These are phyloP conservation scores for Dolichallabes microphthalmus DNA, from an alignment of 2,113 vertebrate genomes.

Conservation along the genomic window DNA sequence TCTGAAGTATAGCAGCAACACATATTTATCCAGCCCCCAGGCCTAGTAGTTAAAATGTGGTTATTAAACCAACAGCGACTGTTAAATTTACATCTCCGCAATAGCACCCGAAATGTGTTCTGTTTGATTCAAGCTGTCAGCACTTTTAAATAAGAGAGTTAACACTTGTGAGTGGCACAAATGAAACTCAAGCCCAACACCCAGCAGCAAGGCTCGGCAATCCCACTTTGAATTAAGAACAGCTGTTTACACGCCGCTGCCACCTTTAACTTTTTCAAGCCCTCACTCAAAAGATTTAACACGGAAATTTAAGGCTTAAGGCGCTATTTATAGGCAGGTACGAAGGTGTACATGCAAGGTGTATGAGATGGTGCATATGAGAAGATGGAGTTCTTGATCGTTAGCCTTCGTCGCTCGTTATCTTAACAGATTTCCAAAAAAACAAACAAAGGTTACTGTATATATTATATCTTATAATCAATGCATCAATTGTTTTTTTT, in stretches of 20 bases:
- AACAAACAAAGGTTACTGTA: not conserved
- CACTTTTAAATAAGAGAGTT: slow-evolving; percentile 70
- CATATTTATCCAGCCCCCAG: slow-evolving; percentile 62
- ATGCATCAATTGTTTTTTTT: too few species aligned
- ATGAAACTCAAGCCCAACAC: slow-evolving; percentile 35
- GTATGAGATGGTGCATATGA: not conserved
- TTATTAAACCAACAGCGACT: slow-evolving; percentile 73
- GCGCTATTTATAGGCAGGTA: slow-evolving; percentile 21
- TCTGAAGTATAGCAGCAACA: slow-evolving; percentile 68
- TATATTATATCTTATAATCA: not conserved
- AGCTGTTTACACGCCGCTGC: slow-evolving; percentile 28
- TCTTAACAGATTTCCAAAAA: not conserved
- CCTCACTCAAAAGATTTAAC: slow-evolving; percentile 37
- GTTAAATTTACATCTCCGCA: slow-evolving; percentile 80
- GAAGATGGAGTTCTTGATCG: slow-evolving; percentile 3
- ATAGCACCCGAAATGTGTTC: slow-evolving; percentile 78
- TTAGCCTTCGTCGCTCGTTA: not conserved
- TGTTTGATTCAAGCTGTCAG: slow-evolving; percentile 74
- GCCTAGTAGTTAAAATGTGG: slow-evolving; percentile 74
- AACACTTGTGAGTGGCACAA: slow-evolving; percentile 63
- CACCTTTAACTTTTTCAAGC: slow-evolving; percentile 32
- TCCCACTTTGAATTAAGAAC: slow-evolving; percentile 41
- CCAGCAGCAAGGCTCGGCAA: slow-evolving; percentile 37
- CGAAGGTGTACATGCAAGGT: not conserved
- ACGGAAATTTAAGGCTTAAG: slow-evolving; percentile 35